A percentile compares a stretch with the other conserved stretches of the same genome.
Conservation (phyloP, 2,113 vertebrate genomes). For the Pollimyrus isidori region DNA sequence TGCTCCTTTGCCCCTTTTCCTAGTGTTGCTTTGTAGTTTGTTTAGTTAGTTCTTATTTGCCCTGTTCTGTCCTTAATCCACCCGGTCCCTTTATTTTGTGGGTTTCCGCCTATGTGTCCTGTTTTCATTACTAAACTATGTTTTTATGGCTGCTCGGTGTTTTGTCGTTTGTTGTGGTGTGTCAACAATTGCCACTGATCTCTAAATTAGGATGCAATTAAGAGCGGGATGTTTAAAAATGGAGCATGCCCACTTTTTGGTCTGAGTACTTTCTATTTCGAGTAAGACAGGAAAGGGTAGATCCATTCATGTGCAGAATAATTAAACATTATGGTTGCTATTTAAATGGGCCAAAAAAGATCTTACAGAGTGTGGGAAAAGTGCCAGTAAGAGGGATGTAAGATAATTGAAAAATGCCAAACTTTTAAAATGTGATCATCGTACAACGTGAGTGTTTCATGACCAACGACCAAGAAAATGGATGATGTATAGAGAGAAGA, state of each 20-base stretch:
- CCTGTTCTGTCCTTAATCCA: too few relatives aligned
- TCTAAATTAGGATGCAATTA: background rate
- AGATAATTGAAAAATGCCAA: background rate
- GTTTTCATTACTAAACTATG: too few relatives aligned
- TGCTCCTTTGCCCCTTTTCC: too few relatives aligned
- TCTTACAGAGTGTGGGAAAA: background rate
- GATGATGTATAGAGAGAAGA: background rate
- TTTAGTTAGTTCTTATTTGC: too few relatives aligned
- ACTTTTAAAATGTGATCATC: background rate
- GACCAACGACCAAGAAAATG: background rate
- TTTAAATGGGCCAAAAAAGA: background rate
- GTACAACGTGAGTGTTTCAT: background rate
- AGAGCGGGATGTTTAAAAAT: background rate
- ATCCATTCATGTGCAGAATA: background rate
- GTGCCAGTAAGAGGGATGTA: background rate
- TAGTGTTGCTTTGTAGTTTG: too few relatives aligned
- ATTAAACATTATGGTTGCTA: background rate
- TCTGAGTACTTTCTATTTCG: background rate
- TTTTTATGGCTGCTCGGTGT: too few relatives aligned
- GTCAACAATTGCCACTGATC: too few relatives aligned
- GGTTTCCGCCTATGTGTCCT: too few relatives aligned
- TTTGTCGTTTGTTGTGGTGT: too few relatives aligned
- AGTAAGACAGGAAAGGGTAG: background rate
- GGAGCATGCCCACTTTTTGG: background rate
- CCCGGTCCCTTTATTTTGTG: too few relatives aligned